Conservation (phyloP, 1,140 invertebrate species). For the Pseudomyrmex pallidus region DNA sequence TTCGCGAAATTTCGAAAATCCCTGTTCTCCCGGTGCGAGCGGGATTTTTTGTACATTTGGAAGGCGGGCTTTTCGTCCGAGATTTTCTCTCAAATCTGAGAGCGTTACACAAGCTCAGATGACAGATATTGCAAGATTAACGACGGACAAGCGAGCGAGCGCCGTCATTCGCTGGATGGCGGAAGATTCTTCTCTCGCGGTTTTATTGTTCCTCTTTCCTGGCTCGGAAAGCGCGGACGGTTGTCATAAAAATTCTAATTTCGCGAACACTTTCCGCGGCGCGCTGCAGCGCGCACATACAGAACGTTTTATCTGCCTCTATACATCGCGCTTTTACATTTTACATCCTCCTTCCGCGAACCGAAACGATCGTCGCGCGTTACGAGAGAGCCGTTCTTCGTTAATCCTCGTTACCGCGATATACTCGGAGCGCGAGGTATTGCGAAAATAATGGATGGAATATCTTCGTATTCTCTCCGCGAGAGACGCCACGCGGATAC, state of each 20-base stretch:
- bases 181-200: constrained; percentile 37
- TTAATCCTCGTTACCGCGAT: constrained; percentile 29
- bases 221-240: constrained; percentile 1
- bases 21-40: no score
- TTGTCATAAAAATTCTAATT: constrained; percentile 68
- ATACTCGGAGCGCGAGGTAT: not conserved
- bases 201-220: constrained; percentile 47
- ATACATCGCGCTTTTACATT: constrained; percentile 35
- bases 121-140: constrained; percentile 61
- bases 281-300: constrained; percentile 22
- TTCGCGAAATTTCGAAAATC: no score
- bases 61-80: constrained; percentile 19
- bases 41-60: no score
- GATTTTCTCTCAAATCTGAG: constrained; percentile 18
- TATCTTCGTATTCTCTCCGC: constrained; percentile 14
- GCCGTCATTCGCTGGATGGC: constrained; percentile 29
- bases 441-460: constrained; percentile 41
- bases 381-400: constrained; percentile 11
- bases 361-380: not conserved
- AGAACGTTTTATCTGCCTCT: constrained; percentile 54
- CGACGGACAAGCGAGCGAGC: constrained; percentile 39
- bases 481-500: constrained; percentile 23
- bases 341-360: constrained; percentile 18
- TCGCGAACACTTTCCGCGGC: constrained; percentile 45
- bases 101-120: constrained; percentile 40